A percentile compares a stretch with the other conserved stretches of the same genome.
These are phyloP conservation scores for Cynocephalus volans DNA, from an alignment of 2,113 vertebrate genomes.

Conservation along the genomic window DNA sequence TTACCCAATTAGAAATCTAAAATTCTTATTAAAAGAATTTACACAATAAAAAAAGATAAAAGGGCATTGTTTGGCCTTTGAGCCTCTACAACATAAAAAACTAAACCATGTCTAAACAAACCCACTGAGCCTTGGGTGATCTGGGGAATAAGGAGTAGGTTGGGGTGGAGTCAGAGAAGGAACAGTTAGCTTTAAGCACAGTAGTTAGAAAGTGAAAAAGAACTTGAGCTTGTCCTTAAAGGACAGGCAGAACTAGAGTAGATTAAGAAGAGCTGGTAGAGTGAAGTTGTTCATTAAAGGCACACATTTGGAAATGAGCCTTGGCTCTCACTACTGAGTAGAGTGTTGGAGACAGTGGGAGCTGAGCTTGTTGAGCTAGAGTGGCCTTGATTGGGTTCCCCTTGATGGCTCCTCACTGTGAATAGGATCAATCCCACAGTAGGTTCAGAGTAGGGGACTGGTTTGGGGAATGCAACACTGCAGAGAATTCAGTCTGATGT, in stretches of 20 bases:
- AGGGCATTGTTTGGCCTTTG: background rate
- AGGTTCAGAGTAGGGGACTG: background rate
- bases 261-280: background rate
- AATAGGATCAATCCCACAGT: background rate
- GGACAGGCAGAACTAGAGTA: background rate
- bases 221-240: background rate
- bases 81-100: background rate
- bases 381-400: background rate
- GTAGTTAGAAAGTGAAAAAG: background rate
- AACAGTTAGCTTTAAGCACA: background rate
- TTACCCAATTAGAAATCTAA: background rate
- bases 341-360: background rate
- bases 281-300: background rate
- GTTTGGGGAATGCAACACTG: background rate
- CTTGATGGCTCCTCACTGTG: background rate
- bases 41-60: background rate
- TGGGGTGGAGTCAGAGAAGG: background rate
- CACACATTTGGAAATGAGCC: background rate
- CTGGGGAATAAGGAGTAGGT: background rate
- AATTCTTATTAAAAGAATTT: conserved; percentile 21
- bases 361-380: background rate
- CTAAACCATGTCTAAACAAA: background rate
- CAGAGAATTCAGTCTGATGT: background rate
- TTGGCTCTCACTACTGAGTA: background rate
- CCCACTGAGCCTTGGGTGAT: background rate